Evolutionary conservation across 2,888 invertebrate species (phyloP), one percentile per base, ranked within the genome.

Genomic region (Stegophylla sp.): DNA sequence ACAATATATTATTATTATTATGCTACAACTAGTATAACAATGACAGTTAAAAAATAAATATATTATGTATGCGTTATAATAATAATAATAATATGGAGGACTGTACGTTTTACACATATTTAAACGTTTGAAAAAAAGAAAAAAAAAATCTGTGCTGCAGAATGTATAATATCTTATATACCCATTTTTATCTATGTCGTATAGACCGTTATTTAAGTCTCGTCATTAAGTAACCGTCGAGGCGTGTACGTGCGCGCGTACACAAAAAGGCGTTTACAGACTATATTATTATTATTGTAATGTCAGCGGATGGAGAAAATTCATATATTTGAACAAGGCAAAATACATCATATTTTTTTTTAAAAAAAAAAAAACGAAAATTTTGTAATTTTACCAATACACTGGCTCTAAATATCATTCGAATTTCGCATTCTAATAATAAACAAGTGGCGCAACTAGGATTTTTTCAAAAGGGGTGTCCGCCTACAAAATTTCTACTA

Each of bases 51-150:
- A 56, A 56, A 20, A 56, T 45, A 15, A 13, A 45, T 45, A 45
- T 45, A 45, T 45, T 13, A 45, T 12, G 12, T 7, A 45, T 12
- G 45, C 12, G 15, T 45, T n/a, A 45, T 45, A 45, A 13, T 13
- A 10, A 45, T 45, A 12, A n/a, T n/a, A n/a, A n/a, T 10, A 43
- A 10, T 45, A 45, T 56, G 20, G 56, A 56, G 56, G 56, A 56
- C 20, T 20, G 20, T 23, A 56, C 67, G 67, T 67, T 45, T 17
- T 67, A 67, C 67, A 67, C 67, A 45, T 56, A 67, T 45, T 67
- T 48, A 48, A 67, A 48, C 67, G 45, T 67, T 67, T 45, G 17
- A 23, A 43, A 45, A 45, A 23, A 61, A 34, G n/a, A n/a, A n/a
- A n/a, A n/a, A n/a, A n/a, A n/a, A n/a, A n/a, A 41, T 4, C 59